phyloP scores from a whole-genome alignment of 2,797 vertebrate species.

The Arrhamphus sclerolepis region DNA sequence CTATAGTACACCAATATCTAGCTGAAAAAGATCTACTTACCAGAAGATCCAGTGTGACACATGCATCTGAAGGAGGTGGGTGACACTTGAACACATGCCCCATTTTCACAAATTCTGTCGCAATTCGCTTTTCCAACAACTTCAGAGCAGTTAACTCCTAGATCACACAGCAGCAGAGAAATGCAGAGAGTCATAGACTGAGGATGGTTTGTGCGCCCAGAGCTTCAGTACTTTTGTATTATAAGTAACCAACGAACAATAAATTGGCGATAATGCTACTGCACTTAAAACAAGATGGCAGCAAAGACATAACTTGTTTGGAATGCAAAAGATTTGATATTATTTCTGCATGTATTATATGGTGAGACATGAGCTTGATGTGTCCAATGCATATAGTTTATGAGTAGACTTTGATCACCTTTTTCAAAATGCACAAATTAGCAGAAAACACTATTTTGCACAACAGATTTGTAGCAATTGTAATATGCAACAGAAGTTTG shows the following conservation, averaged over 20 bases:
- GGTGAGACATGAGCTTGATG: too few species aligned
- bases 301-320: too few species aligned
- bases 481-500: too few species aligned
- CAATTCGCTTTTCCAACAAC: slow-evolving; percentile 78
- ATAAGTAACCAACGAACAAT: too few species aligned
- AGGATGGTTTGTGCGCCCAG: neutral
- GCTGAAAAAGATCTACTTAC: slow-evolving; percentile 53
- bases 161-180: slow-evolving; percentile 35
- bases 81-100: slow-evolving; percentile 74
- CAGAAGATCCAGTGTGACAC: slow-evolving; percentile 70
- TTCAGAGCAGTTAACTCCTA: slow-evolving; percentile 86
- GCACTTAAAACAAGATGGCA: neutral
- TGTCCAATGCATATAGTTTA: too few species aligned
- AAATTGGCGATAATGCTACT: neutral
- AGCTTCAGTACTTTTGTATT: neutral
- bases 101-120: slow-evolving; percentile 76
- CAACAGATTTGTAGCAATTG: too few species aligned
- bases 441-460: too few species aligned
- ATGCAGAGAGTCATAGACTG: neutral
- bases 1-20: neutral
- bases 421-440: too few species aligned
- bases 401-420: too few species aligned
- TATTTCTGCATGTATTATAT: too few species aligned
- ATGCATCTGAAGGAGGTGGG: slow-evolving; percentile 79
- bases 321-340: too few species aligned